Conservation (phyloP, 2,888 invertebrate genomes). For the Catonia carolina region DNA sequence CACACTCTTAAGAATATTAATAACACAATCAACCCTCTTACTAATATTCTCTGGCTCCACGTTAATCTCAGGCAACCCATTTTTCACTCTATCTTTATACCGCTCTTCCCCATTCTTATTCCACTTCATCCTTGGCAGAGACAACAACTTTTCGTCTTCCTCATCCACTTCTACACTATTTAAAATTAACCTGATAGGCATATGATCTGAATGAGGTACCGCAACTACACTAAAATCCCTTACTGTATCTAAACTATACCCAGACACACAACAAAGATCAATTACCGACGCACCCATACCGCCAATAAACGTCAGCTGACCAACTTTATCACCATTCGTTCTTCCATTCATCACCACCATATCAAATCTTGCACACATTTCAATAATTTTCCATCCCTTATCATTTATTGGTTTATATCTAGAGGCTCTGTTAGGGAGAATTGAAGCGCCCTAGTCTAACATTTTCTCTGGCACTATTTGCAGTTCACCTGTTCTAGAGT, state of each 20-base stretch:
- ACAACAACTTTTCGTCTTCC: not conserved
- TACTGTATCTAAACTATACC: not conserved
- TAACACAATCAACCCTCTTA: not conserved
- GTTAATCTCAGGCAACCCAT: not conserved
- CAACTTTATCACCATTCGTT: not conserved
- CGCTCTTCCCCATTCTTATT: not conserved
- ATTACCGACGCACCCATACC: not conserved
- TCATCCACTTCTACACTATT: not conserved
- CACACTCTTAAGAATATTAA: not conserved
- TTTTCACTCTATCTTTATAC: not conserved
- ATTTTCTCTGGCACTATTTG: too few relatives aligned
- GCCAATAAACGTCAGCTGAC: not conserved
- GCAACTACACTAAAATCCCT: not conserved
- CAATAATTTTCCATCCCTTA: too few relatives aligned
- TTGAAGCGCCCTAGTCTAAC: too few relatives aligned
- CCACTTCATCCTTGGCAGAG: not conserved
- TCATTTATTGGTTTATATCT: not conserved
- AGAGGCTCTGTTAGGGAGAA: too few relatives aligned
- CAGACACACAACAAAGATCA: conserved; percentile 8
- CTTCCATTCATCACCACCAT: too few relatives aligned
- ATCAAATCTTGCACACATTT: too few relatives aligned
- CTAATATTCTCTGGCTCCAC: not conserved
- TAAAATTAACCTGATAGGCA: not conserved
- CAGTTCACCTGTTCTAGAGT: too few relatives aligned
- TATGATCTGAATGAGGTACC: conserved; percentile 1